These are phyloP conservation scores for Amphiprion clarkii DNA, from an alignment of 2,797 vertebrate genomes.

Conservation along the genomic window DNA sequence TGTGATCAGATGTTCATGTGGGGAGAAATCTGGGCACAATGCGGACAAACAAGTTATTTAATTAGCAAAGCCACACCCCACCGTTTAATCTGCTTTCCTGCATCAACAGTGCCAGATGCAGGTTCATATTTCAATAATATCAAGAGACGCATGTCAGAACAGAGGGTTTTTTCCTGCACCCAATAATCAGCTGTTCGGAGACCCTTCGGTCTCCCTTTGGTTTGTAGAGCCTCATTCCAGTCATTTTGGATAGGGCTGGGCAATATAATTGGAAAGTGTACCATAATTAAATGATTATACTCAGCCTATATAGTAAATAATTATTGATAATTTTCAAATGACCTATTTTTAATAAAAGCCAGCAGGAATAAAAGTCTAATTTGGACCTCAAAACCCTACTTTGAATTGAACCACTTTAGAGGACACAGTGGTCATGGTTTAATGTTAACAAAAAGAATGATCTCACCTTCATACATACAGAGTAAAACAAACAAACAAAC, in stretches of 20 bases:
- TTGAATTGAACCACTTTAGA: too few species aligned
- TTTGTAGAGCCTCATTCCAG: slow-evolving; percentile 13
- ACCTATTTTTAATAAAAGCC: too few species aligned
- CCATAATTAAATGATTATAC: too few species aligned
- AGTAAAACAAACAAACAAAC: too few species aligned
- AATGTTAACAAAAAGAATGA: too few species aligned
- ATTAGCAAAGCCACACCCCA: slow-evolving; percentile 6
- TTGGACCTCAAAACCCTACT: too few species aligned
- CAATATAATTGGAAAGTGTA: too few species aligned
- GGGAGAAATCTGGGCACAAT: slow-evolving; percentile 4
- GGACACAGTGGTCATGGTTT: too few species aligned
- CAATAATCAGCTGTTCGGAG: background rate
- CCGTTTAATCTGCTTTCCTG: slow-evolving; percentile 7
- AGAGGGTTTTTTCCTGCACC: background rate
- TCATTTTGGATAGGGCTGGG: slow-evolving; percentile 1
- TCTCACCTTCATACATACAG: too few species aligned
- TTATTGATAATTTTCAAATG: too few species aligned
- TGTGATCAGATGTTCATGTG: slow-evolving; percentile 21
- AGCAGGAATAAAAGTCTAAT: too few species aligned
- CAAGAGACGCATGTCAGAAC: background rate
- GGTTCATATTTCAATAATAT: background rate
- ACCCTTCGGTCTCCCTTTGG: background rate
- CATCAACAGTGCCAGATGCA: slow-evolving; percentile 5
- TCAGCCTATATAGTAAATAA: too few species aligned
- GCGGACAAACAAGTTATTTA: slow-evolving; percentile 6